Evolutionary conservation across 2,888 invertebrate species (phyloP), one percentile per base, ranked within the genome.

Genomic region (Ischnus inquisitorius): DNA sequence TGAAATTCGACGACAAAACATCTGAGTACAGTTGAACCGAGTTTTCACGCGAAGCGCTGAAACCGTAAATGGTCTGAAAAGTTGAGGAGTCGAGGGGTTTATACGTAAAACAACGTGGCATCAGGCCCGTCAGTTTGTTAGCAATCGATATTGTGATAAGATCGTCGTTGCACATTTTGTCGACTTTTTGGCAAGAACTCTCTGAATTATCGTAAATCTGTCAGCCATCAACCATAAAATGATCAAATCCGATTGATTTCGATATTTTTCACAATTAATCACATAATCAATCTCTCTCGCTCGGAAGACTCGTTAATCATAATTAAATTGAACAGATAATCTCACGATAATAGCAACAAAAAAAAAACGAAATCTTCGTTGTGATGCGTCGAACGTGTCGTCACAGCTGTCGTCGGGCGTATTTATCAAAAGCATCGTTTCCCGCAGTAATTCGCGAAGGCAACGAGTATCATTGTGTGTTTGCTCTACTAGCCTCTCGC

Each of bases 1-100:
- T 98, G 95, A 8, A 94, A 94, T 86, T 87, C 3, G 79, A 19
- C 41, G 25, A 46, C 87, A 86, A 86, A 85, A 85, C 28, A 75
- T 8, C 28, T 65, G 1, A 54, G 51, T 81, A 62, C 22, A 64
- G 22, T 19, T 34, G 28, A 74, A 6, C 39, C 5, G 34, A n/a
- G 3, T 34, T 76, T 34, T 22, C 8, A 16, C 34, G 19, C 14
- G 43, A 28, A 16, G 14, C 12, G 43, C 3, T 54, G 19, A 54
- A 54, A 54, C 10, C 54, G 1, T 8, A 19, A n/a, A 51, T 8
- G 8, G 19, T n/a, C n/a, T 4, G 16, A 16, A 8, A 4, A 5
- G 6, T 51, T 6, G 5, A 4, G 48, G 16, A 19, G 16, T 6
- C n/a, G 5, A n/a, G 16, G 48, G n/a, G 19, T 5, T 14, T n/a